Evolutionary conservation across 2,888 invertebrate genomes (phyloP), one percentile per base, ranked within the genome.

Genomic region (Amphipoea oculea): DNA sequence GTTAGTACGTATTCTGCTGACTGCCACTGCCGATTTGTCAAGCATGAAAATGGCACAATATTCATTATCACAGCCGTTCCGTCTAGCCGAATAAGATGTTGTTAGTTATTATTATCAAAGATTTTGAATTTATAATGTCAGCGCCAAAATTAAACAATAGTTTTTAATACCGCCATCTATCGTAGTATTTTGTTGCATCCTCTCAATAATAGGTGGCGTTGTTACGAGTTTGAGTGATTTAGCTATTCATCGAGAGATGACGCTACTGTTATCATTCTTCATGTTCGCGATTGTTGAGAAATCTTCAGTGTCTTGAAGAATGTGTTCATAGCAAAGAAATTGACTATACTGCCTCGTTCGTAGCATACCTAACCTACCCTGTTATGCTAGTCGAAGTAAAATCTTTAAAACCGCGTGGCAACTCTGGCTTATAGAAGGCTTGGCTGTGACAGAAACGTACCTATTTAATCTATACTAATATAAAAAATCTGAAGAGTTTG

Each of bases 131-230:
- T 20, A 0, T 40, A 40, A 51, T 9, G 6, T 48, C 17, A 17
- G 51, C 17, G 14, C 36, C 29, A 40, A 74, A 60, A 29, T 4
- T 0, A 40, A 11, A 51, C 36, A 36, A 17, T 29, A 23, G 12
- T 14, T 63, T 14, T 6, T 4, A 70, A 78, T 45, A 79, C 1
- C 79, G 88, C 81, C 87, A 88, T 86, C 89, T 89, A 73, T 51
- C 1, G 48, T 5, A 12, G 0, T 0, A 0, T 20, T 9, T 4
- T 48, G 60, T 76, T 72, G 40, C 1, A 42, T 23, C 84, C 48
- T 48, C 62, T 81, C 71, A 29, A 17, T 68, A 77, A 78, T 11
- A 88, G 88, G 81, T 86, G 86, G 73, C 79, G 63, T 2, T 71
- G 2, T 45, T 68, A 5, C 0, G 11, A 63, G 0, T 1, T 4